Evolutionary conservation across 92 coral and sea anemone species (phyloP).

Genomic region (Meandrina meandrites): DNA sequence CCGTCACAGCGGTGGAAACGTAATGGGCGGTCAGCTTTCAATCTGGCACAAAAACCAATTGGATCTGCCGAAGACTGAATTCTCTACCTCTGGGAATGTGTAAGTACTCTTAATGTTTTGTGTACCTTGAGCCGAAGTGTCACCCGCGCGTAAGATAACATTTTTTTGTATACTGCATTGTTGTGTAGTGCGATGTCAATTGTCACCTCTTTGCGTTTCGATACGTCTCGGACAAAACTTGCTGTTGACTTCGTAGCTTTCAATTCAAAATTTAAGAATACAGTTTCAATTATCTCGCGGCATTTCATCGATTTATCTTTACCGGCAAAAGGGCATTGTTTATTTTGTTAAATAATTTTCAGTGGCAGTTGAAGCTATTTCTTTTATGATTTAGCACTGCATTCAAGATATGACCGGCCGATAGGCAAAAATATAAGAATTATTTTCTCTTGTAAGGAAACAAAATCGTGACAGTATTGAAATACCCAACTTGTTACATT

Average conservation of each 20-base stretch:
- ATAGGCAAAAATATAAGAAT: no score
- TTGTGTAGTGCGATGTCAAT: not conserved
- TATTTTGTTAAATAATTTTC: not conserved
- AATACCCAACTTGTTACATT: not conserved
- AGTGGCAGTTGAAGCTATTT: not conserved
- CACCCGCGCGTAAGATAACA: not conserved
- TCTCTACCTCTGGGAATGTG: conserved; percentile 29
- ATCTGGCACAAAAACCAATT: not conserved
- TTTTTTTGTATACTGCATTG: not conserved
- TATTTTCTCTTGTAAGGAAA: not conserved
- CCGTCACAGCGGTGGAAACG: not conserved
- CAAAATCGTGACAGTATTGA: no score
- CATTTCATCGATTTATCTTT: not conserved
- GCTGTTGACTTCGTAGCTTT: conserved; percentile 17
- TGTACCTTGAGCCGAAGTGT: not conserved
- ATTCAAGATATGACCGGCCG: not conserved
- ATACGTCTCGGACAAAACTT: not conserved
- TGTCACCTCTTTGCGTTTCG: not conserved
- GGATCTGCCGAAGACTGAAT: conserved; percentile 3
- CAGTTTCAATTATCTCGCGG: not conserved
- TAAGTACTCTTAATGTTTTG: not conserved
- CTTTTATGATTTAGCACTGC: not conserved
- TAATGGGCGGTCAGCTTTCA: conserved; percentile 30
- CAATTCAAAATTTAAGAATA: not conserved
- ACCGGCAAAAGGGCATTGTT: conserved; percentile 20